Conservation (phyloP, 2,113 vertebrate species). For the Ailurus styani region DNA sequence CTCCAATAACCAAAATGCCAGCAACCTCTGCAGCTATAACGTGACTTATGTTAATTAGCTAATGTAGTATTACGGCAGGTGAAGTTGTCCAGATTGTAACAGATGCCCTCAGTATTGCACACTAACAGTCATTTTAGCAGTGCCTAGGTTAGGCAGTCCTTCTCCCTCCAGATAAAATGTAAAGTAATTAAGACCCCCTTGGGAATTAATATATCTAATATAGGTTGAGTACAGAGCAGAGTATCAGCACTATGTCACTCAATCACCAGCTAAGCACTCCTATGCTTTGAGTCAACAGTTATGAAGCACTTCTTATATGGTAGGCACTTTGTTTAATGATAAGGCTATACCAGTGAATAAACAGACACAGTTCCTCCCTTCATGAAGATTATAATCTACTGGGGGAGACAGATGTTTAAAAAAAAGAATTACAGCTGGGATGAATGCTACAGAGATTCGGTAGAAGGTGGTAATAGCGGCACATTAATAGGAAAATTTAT, state of each 20-base stretch:
- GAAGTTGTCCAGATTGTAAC: not conserved
- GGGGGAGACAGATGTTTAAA: no score
- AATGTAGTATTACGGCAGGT: not conserved
- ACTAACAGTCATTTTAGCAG: not conserved
- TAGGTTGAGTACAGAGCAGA: not conserved
- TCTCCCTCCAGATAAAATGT: not conserved
- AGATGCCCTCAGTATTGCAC: not conserved
- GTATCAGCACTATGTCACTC: not conserved
- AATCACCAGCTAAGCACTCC: not conserved
- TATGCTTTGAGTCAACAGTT: not conserved
- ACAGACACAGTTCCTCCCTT: not conserved
- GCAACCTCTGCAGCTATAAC: not conserved
- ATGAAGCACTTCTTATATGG: not conserved
- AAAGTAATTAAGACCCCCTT: not conserved
- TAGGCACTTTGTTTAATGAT: not conserved
- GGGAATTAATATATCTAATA: not conserved
- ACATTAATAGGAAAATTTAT: not conserved
- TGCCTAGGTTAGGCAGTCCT: not conserved
- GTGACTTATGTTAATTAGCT: not conserved
- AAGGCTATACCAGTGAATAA: not conserved
- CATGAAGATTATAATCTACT: not conserved
- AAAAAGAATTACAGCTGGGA: not conserved
- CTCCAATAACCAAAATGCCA: not conserved
- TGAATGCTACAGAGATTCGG: not conserved
- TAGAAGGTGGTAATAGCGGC: not conserved